A percentile compares a stretch with the other conserved stretches of the same genome.
Evolutionary conservation across 2,888 invertebrate genomes (phyloP).

Genomic region (Acanthosepion lycidas): DNA sequence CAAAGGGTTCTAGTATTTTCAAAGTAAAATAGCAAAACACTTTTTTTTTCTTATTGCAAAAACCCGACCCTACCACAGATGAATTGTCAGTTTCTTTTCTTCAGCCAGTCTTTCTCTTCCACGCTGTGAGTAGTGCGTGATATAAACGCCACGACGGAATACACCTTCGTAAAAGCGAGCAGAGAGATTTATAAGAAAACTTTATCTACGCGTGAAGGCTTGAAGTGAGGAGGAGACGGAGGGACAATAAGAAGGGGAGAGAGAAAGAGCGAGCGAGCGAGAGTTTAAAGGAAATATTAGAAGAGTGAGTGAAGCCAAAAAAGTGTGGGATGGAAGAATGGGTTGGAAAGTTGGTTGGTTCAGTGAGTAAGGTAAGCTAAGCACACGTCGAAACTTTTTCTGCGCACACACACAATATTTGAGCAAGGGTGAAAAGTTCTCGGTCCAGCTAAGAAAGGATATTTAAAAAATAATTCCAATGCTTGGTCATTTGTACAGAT

Average conservation of each 20-base stretch:
- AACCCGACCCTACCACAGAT: neutral
- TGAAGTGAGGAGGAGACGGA: neutral
- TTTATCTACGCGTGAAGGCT: neutral
- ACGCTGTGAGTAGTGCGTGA: neutral
- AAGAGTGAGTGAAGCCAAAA: neutral
- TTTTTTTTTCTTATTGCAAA: neutral
- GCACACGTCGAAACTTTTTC: neutral
- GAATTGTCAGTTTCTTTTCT: neutral
- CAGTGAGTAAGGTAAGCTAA: neutral
- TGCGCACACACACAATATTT: too few relatives aligned
- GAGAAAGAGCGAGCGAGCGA: neutral
- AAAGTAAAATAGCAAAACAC: too few relatives aligned
- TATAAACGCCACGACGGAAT: neutral
- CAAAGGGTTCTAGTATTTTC: too few relatives aligned
- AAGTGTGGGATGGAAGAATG: slow-evolving; percentile 15
- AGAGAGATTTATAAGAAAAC: neutral
- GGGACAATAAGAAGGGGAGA: neutral
- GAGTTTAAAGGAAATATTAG: neutral
- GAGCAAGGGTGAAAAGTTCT: too few relatives aligned
- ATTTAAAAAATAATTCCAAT: too few relatives aligned
- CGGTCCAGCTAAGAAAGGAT: too few relatives aligned
- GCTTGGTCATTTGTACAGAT: too few relatives aligned
- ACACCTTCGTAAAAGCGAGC: neutral
- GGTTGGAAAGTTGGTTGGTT: too few relatives aligned
- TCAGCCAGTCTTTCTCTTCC: neutral